Percentiles rank a stretch among this genome's conserved stretches.
Evolutionary conservation across 2,797 vertebrate species (phyloP).

Genomic region (Trematomus bernacchii): DNA sequence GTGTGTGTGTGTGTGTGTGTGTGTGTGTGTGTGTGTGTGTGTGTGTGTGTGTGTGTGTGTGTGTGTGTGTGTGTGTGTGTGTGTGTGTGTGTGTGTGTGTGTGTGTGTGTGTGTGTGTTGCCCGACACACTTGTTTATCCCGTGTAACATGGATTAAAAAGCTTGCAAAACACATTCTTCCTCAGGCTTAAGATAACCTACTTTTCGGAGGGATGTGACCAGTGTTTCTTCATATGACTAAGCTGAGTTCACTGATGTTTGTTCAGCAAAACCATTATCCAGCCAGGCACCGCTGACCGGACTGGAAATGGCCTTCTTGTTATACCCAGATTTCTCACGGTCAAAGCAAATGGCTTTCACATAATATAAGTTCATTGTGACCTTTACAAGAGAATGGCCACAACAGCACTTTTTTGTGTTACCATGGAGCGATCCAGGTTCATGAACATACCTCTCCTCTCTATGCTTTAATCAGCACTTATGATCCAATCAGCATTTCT

Average conservation of each 20-base stretch:
- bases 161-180: slow-evolving; percentile 23
- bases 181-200: slow-evolving; percentile 14
- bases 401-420: neutral
- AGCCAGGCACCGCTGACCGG: neutral
- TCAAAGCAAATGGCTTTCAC: neutral
- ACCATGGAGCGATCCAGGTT: slow-evolving; percentile 12
- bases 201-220: slow-evolving; percentile 21
- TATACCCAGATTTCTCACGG: neutral
- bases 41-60: neutral
- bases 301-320: neutral
- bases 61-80: neutral
- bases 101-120: slow-evolving; percentile 14
- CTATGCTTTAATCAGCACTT: neutral
- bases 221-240: slow-evolving; percentile 39
- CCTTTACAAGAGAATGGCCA: neutral
- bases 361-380: neutral
- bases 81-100: neutral
- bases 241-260: slow-evolving; percentile 22
- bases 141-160: slow-evolving; percentile 36
- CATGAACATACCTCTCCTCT: slow-evolving; percentile 9
- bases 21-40: slow-evolving; percentile 1
- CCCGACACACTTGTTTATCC: slow-evolving; percentile 43
- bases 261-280: slow-evolving; percentile 6
- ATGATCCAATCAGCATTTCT: slow-evolving; percentile 10
- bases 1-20: neutral